A percentile compares a stretch with the other conserved stretches of the same genome.
These are phyloP conservation scores for Leptinotarsa texana DNA, from an alignment of 1,140 invertebrate genomes.

Conservation along the genomic window DNA sequence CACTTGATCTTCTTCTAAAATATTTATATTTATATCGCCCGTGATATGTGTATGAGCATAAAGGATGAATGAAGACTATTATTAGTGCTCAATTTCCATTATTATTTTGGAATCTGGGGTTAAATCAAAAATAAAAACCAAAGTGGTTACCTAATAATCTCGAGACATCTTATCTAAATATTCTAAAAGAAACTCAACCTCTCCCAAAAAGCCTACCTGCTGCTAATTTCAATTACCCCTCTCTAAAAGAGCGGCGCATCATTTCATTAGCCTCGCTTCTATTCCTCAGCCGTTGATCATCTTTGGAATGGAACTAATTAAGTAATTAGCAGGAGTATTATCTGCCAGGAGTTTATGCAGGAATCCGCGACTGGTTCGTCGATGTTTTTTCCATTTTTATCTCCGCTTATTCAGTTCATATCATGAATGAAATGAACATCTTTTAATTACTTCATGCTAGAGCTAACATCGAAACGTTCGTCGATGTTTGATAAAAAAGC, in stretches of 20 bases:
- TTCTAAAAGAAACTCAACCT: no score
- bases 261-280: constrained; percentile 1
- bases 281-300: constrained; percentile 33
- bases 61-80: no score
- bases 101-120: no score
- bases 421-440: constrained; percentile 29
- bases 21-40: not conserved
- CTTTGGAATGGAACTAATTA: constrained; percentile 37
- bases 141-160: no score
- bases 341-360: constrained; percentile 22
- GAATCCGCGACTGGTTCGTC: constrained; percentile 11
- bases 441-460: constrained; percentile 12
- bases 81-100: no score
- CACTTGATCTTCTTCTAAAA: not conserved
- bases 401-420: constrained; percentile 21
- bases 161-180: no score
- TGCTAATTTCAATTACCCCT: not conserved
- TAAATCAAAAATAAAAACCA: no score
- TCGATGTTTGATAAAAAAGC: not conserved
- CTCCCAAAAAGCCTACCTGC: not conserved
- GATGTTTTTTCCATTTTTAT: constrained; percentile 24
- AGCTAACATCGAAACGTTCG: not conserved
- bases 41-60: not conserved
- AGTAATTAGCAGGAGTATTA: constrained; percentile 32
- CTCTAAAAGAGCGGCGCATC: not conserved